Evolutionary conservation across 1,140 invertebrate genomes (phyloP).

Genomic region (Whitmania pigra): DNA sequence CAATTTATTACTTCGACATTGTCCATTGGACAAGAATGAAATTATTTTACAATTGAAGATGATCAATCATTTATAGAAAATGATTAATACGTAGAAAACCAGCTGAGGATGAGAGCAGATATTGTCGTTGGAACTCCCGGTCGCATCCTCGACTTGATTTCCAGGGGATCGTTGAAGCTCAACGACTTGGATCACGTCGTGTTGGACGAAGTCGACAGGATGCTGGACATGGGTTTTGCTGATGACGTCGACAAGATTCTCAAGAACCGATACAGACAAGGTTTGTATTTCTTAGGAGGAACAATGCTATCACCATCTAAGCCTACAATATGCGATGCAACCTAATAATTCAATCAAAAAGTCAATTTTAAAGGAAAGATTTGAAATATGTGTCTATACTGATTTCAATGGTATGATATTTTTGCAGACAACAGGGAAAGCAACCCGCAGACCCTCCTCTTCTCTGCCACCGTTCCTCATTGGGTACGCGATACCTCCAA

Average conservation of each 20-base stretch:
- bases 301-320: too few relatives aligned
- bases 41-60: too few relatives aligned
- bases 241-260: constrained; percentile 39
- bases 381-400: too few relatives aligned
- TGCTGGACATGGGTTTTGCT: constrained; percentile 42
- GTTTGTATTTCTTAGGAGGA: neutral
- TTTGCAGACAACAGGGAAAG: neutral
- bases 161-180: constrained; percentile 32
- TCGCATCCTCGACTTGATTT: constrained; percentile 35
- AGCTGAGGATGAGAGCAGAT: constrained; percentile 35
- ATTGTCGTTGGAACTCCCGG: constrained; percentile 42
- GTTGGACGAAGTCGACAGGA: constrained; percentile 40
- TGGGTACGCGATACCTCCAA: constrained; percentile 37
- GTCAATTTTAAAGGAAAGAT: too few relatives aligned
- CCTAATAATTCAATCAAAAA: too few relatives aligned
- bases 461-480: constrained; percentile 39
- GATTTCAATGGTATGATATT: too few relatives aligned
- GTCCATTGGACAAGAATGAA: too few relatives aligned
- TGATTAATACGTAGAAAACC: constrained; percentile 27
- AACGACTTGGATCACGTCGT: constrained; percentile 35
- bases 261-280: constrained; percentile 27
- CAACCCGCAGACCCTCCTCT: constrained; percentile 39
- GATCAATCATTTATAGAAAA: neutral
- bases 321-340: too few relatives aligned
- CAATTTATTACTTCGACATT: too few relatives aligned